Evolutionary conservation across 2,113 vertebrate genomes (phyloP).

Genomic region (Elgaria multicarinata): DNA sequence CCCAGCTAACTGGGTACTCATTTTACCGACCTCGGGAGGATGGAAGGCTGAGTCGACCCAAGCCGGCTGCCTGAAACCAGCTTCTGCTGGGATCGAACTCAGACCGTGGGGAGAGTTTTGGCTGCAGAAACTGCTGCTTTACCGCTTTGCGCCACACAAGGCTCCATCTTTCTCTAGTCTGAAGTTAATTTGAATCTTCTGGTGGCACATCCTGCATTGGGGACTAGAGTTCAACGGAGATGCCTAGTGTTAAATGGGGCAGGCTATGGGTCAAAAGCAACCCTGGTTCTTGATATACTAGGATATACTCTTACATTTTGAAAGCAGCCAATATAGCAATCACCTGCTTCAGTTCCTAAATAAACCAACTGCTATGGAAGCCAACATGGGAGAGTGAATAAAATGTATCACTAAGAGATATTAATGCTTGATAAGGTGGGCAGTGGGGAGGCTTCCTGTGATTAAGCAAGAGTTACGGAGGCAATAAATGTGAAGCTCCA

Average conservation of each 20-base stretch:
- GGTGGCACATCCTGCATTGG: not conserved
- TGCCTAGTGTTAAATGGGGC: not conserved
- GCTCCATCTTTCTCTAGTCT: not conserved
- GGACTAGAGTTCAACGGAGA: not conserved
- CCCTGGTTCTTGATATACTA: not conserved
- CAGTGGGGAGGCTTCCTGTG: not conserved
- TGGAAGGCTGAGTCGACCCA: no score
- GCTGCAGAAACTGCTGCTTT: no score
- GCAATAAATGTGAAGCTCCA: not conserved
- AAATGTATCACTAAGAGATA: slow-evolving; percentile 8
- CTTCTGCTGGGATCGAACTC: no score
- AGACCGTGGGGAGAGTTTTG: no score
- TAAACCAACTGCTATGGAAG: not conserved
- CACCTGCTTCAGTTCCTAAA: slow-evolving; percentile 9
- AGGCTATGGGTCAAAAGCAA: not conserved
- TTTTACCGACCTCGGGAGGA: no score
- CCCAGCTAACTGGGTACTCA: no score
- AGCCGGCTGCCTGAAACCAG: no score
- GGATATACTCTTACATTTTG: not conserved
- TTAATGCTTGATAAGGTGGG: not conserved
- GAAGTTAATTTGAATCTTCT: not conserved
- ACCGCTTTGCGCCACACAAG: no score
- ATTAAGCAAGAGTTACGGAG: slow-evolving; percentile 1
- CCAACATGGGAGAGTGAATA: not conserved
- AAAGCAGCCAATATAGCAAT: not conserved